Evolutionary conservation across 2,888 invertebrate species (phyloP).

Genomic region (Dascillus cervinus): DNA sequence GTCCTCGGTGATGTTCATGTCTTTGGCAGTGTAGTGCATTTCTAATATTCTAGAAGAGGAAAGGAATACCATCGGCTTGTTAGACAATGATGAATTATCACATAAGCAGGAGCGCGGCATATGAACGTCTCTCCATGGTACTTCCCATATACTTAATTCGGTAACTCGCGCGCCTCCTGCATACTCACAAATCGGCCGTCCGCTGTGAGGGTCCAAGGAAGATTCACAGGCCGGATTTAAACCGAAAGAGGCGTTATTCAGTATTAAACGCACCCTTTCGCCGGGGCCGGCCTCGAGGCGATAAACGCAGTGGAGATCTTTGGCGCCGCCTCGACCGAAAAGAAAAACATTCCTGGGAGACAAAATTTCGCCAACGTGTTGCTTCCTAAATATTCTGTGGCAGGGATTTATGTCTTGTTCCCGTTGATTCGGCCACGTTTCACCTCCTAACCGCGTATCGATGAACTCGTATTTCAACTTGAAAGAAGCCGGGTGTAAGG

Average conservation of each 20-base stretch:
- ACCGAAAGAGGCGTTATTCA: slow-evolving; percentile 69
- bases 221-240: slow-evolving; percentile 58
- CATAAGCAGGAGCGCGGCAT: slow-evolving; percentile 72
- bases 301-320: slow-evolving; percentile 68
- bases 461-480: slow-evolving; percentile 74
- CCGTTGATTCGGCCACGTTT: slow-evolving; percentile 47
- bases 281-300: slow-evolving; percentile 59
- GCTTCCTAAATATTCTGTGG: slow-evolving; percentile 56
- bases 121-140: slow-evolving; percentile 63
- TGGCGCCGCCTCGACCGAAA: slow-evolving; percentile 76
- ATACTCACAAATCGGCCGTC: slow-evolving; percentile 52
- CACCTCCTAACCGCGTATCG: slow-evolving; percentile 70
- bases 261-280: slow-evolving; percentile 57
- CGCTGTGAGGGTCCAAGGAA: slow-evolving; percentile 64
- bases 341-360: slow-evolving; percentile 71
- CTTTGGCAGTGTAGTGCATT: slow-evolving; percentile 65
- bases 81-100: slow-evolving; percentile 58
- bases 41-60: slow-evolving; percentile 65
- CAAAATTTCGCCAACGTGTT: slow-evolving; percentile 54
- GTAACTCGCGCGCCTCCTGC: slow-evolving; percentile 39
- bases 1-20: slow-evolving; percentile 71
- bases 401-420: slow-evolving; percentile 41
- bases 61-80: slow-evolving; percentile 54
- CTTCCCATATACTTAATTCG: slow-evolving; percentile 56
- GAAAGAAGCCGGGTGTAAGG: slow-evolving; percentile 69